These are phyloP conservation scores for Enoplosus armatus DNA, from an alignment of 2,797 vertebrate genomes.

Conservation along the genomic window DNA sequence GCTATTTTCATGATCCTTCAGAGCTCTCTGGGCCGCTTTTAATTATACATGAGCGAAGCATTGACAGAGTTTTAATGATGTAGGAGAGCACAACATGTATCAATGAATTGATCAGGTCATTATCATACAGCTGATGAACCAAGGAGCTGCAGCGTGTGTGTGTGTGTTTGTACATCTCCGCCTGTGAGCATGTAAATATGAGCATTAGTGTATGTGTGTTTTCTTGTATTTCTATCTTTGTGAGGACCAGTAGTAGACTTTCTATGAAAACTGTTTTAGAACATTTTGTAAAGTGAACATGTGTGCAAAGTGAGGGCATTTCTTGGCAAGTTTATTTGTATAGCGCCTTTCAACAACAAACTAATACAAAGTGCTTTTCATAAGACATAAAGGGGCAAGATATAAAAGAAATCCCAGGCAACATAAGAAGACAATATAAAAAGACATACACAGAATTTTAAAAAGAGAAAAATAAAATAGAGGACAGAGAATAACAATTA, in stretches of 20 bases:
- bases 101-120: conserved; percentile 20
- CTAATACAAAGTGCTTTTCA: neutral
- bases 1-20: conserved; percentile 16
- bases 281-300: too few species aligned
- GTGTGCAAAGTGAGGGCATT: neutral
- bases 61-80: conserved; percentile 31
- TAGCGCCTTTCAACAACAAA: too few species aligned
- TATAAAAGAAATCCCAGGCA: neutral
- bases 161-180: neutral
- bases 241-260: neutral
- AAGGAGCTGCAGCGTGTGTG: neutral
- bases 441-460: neutral
- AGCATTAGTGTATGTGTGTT: neutral
- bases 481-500: neutral
- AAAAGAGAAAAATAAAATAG: neutral
- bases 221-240: neutral
- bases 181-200: neutral
- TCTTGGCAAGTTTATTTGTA: too few species aligned
- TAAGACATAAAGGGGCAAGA: neutral
- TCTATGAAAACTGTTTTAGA: neutral
- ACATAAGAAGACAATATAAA: neutral
- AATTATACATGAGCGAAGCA: conserved; percentile 40
- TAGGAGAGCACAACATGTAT: conserved; percentile 23
- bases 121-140: conserved; percentile 4
- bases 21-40: conserved; percentile 9